A percentile compares a stretch with the other conserved stretches of the same genome.
Evolutionary conservation across 1,140 invertebrate species (phyloP).

Genomic region (Plectrocnemia conspersa): DNA sequence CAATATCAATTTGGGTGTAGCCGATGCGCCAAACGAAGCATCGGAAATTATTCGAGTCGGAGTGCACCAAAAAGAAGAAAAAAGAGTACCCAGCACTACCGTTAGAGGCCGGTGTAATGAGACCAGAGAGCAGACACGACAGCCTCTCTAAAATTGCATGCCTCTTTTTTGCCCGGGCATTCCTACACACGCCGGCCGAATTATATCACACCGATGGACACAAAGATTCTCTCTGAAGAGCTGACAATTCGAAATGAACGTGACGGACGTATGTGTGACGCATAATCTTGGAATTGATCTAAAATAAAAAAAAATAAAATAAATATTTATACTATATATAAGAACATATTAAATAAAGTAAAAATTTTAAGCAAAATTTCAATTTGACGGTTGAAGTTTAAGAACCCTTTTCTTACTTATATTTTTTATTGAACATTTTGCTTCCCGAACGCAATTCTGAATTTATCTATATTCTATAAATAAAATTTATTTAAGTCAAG

Average conservation of each 20-base stretch:
- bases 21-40: conserved; percentile 3
- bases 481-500: no score
- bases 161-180: neutral
- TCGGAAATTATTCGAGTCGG: conserved; percentile 4
- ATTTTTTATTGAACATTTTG: no score
- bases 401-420: no score
- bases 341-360: no score
- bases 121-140: conserved; percentile 3
- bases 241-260: no score
- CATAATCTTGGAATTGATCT: neutral
- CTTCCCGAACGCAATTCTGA: no score
- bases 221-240: no score
- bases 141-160: conserved; percentile 11
- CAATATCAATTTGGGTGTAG: conserved; percentile 2
- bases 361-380: no score
- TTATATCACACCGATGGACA: neutral
- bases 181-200: conserved; percentile 1
- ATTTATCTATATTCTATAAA: no score
- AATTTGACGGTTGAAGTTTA: no score
- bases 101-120: conserved; percentile 1
- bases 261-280: no score
- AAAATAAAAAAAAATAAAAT: neutral
- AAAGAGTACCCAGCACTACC: conserved; percentile 2
- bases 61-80: neutral
- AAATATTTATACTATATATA: no score